Percentiles rank a stretch among this genome's conserved stretches.
These are phyloP conservation scores for Myiopsitta monachus DNA, from an alignment of 2,113 vertebrate species.

Conservation along the genomic window DNA sequence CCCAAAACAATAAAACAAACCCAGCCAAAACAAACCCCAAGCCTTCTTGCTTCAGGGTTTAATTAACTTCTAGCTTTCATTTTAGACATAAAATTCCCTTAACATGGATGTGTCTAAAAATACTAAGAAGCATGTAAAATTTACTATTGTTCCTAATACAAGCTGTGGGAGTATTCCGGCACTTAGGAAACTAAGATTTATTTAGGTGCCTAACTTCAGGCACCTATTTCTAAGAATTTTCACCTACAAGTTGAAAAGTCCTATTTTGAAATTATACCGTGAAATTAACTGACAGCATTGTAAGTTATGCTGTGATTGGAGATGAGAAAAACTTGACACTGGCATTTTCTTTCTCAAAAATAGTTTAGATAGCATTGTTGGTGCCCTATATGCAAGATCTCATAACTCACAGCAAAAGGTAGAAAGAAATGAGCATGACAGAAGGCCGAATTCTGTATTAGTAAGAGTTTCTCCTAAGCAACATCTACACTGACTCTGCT, in stretches of 20 bases:
- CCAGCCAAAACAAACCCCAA: neutral
- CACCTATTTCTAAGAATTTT: neutral
- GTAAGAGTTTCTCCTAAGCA: neutral
- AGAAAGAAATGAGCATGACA: neutral
- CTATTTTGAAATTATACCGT: neutral
- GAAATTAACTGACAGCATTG: neutral
- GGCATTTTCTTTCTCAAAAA: neutral
- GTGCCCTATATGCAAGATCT: neutral
- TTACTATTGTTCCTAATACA: neutral
- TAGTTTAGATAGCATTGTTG: neutral
- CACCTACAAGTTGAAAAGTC: neutral
- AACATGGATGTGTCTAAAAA: neutral
- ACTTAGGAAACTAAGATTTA: neutral
- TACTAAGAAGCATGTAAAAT: neutral
- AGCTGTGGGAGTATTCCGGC: neutral
- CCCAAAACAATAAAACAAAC: neutral
- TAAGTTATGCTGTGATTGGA: neutral
- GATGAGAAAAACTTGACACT: neutral
- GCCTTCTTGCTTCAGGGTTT: neutral
- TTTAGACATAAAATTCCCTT: neutral
- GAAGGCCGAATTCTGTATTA: neutral
- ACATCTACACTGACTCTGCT: neutral
- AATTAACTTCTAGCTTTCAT: neutral
- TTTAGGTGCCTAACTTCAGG: neutral
- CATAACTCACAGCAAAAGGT: neutral